A percentile compares a stretch with the other conserved stretches of the same genome.
phyloP scores from a whole-genome alignment of 1,140 invertebrate genomes.

The Sycobia sp. region DNA sequence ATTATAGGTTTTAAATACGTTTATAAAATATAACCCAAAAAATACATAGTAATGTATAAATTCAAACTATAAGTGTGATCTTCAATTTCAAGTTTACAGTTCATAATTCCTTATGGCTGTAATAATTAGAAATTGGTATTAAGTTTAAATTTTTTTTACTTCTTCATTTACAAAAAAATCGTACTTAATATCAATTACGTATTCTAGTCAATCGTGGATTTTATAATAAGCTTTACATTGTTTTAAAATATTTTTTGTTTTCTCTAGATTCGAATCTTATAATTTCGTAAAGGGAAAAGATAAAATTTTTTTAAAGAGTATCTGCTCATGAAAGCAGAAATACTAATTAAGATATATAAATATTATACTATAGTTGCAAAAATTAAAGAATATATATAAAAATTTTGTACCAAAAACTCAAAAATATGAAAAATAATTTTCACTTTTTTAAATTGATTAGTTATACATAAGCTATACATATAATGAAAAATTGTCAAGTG shows the following conservation, averaged over 20 bases:
- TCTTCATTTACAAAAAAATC: neutral
- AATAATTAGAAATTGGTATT: neutral
- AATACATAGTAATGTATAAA: neutral
- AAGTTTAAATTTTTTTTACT: too few species aligned
- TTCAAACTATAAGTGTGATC: neutral
- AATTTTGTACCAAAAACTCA: too few species aligned
- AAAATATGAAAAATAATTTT: too few species aligned
- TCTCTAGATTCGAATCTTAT: neutral
- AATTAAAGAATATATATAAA: too few species aligned
- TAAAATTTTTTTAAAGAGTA: too few species aligned
- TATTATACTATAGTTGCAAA: too few species aligned
- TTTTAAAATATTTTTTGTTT: neutral
- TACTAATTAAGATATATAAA: too few species aligned
- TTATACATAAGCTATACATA: too few species aligned
- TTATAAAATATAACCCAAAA: neutral
- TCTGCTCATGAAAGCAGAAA: too few species aligned
- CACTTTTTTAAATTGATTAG: too few species aligned
- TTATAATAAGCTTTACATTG: neutral
- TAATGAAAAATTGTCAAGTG: too few species aligned
- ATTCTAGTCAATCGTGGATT: conserved; percentile 7
- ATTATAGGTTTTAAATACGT: neutral
- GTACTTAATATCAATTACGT: conserved; percentile 4
- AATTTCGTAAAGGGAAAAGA: too few species aligned
- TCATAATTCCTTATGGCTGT: neutral
- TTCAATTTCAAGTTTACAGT: neutral